phyloP scores from a whole-genome alignment of 2,888 invertebrate species.

The Nezara viridula region DNA sequence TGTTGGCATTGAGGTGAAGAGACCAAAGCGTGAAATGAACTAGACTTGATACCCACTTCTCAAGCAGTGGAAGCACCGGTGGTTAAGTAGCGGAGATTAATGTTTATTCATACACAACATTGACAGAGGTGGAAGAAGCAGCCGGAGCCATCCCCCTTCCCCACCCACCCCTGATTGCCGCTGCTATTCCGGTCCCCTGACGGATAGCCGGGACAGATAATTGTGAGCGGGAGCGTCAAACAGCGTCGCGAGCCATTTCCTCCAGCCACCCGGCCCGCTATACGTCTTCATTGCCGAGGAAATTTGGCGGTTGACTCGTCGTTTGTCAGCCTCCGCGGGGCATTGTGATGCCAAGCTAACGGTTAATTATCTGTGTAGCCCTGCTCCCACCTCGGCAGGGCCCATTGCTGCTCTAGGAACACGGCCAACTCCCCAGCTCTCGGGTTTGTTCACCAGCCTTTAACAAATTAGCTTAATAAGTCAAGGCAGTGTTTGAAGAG shows the following conservation, averaged over 20 bases:
- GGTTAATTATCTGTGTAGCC: constrained; percentile 14
- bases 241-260: constrained; percentile 45
- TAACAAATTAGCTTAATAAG: constrained; percentile 39
- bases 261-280: constrained; percentile 10
- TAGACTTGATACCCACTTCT: neutral
- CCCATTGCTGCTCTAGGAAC: constrained; percentile 21
- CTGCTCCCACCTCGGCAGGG: neutral
- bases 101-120: neutral
- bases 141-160: neutral
- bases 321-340: constrained; percentile 33
- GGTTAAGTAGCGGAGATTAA: neutral
- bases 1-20: neutral
- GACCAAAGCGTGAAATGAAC: constrained; percentile 3
- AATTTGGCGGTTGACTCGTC: constrained; percentile 57
- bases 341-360: constrained; percentile 47
- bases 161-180: constrained; percentile 34
- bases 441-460: neutral
- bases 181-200: constrained; percentile 30
- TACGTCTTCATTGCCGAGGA: constrained; percentile 55
- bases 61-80: neutral
- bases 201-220: neutral
- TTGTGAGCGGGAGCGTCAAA: constrained; percentile 53
- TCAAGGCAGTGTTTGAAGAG: constrained; percentile 22
- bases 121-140: neutral
- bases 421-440: neutral